Conservation (phyloP, 2,888 invertebrate species). For the Trisateles emortualis region DNA sequence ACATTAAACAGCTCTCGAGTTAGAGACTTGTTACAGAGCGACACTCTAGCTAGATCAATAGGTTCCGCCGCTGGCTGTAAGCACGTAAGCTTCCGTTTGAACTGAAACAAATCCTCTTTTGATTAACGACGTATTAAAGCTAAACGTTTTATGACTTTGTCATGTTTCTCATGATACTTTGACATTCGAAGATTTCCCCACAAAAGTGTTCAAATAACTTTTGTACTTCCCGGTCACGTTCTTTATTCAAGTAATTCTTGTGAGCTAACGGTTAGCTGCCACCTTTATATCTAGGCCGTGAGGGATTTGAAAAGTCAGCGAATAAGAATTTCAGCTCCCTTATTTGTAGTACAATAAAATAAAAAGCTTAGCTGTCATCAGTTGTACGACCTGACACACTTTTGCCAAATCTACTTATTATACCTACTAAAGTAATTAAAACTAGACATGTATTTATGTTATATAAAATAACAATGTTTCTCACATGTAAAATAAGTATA, state of each 20-base stretch:
- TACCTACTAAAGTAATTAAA: background rate
- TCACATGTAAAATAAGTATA: too few species aligned
- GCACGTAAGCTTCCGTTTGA: slow-evolving; percentile 18
- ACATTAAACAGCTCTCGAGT: slow-evolving; percentile 15
- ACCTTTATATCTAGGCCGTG: slow-evolving; percentile 8
- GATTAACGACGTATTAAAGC: slow-evolving; percentile 15
- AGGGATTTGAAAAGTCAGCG: slow-evolving; percentile 1
- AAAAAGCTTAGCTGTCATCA: background rate
- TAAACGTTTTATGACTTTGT: slow-evolving; percentile 14
- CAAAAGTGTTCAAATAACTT: slow-evolving; percentile 8
- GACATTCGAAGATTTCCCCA: slow-evolving; percentile 1
- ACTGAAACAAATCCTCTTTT: slow-evolving; percentile 16
- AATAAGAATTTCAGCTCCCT: background rate
- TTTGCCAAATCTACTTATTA: background rate
- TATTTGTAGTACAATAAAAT: background rate
- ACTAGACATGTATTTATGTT: background rate
- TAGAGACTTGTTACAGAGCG: slow-evolving; percentile 7
- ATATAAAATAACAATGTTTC: too few species aligned
- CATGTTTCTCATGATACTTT: slow-evolving; percentile 6
- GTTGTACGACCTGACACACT: background rate
- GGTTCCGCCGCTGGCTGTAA: slow-evolving; percentile 23
- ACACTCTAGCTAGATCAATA: slow-evolving; percentile 31
- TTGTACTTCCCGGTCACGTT: slow-evolving; percentile 22
- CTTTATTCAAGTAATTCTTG: slow-evolving; percentile 21
- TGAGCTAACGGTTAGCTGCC: slow-evolving; percentile 10